Evolutionary conservation across 2,113 vertebrate species (phyloP), one percentile per base, ranked within the genome.

Genomic region (Pipra filicauda): DNA sequence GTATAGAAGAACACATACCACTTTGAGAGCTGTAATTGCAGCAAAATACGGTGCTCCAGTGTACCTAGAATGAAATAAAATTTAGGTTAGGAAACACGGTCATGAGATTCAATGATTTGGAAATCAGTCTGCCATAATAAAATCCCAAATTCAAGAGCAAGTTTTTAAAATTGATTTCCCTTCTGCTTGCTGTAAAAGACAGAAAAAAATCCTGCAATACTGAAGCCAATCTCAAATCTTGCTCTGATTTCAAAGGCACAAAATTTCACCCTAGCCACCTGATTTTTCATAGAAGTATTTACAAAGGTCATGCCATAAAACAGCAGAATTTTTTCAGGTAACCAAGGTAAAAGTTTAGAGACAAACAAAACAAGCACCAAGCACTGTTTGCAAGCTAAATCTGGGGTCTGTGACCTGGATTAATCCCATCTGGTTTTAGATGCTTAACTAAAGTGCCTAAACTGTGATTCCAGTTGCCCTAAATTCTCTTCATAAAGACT

Each of bases 11-110:
- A 80, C 51, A 98, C 98, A 1, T 98, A 99, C 99, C 98, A 98
- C 99, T 99, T 99, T 99, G 55, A 99, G 96, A 88, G 99, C 99
- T 41, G 99, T 98, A 97, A 99, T 99, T 44, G 99, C 99, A 46
- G 99, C 99, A 96, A 99, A 99, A 93, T 99, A 99, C 0, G 99
- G 99, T 23, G 99, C 99, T 93, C 99, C 99, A 9, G 99, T 99
- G 87, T 99, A 99, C 81, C 99, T 99, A 78, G 62, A 95, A 94
- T 54, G 31, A 95, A 65, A 93, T 31, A 80, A 26, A 83, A 31
- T 59, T 57, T n/a, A 78, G 21, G 30, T 94, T 89, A 84, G 30
- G 27, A 89, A 89, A 65, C 31, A 52, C 3, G 35, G 20, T 54
- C 65, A 85, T 22, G 14, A 84, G 24, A 35, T 23, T 9, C 85